phyloP scores from a whole-genome alignment of 2,888 invertebrate genomes.

The Eudasyphora cyanicolor region DNA sequence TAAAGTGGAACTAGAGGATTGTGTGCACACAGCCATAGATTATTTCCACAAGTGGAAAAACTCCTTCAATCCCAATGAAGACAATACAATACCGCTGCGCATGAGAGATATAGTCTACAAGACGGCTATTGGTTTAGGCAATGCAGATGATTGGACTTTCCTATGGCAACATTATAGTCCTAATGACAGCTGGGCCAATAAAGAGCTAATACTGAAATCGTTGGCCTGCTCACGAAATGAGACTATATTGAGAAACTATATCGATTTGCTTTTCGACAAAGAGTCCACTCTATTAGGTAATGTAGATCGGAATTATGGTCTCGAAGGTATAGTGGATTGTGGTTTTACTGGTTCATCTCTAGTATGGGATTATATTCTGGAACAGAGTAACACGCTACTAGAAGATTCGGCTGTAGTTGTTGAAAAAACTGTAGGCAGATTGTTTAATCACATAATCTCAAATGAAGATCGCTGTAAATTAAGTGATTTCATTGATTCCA shows the following conservation, averaged over 20 bases:
- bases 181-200: slow-evolving; percentile 87
- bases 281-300: neutral
- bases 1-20: slow-evolving; percentile 83
- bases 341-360: neutral
- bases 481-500: neutral
- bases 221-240: slow-evolving; percentile 83
- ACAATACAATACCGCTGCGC: slow-evolving; percentile 86
- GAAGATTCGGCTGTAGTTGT: neutral
- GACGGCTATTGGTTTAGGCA: slow-evolving; percentile 84
- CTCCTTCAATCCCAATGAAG: slow-evolving; percentile 82
- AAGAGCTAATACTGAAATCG: slow-evolving; percentile 83
- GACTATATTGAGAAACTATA: neutral
- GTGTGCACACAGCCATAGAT: slow-evolving; percentile 82
- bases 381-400: neutral
- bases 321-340: neutral
- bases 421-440: no score
- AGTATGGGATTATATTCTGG: neutral
- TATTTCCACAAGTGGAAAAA: slow-evolving; percentile 84
- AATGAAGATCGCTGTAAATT: neutral
- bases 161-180: slow-evolving; percentile 84
- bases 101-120: slow-evolving; percentile 87
- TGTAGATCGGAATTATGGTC: neutral
- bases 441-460: neutral
- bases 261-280: neutral
- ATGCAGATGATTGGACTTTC: slow-evolving; percentile 87